Percentiles rank a stretch among this genome's conserved stretches.
phyloP scores from a whole-genome alignment of 2,888 invertebrate species.

The Drosophila pullipes region DNA sequence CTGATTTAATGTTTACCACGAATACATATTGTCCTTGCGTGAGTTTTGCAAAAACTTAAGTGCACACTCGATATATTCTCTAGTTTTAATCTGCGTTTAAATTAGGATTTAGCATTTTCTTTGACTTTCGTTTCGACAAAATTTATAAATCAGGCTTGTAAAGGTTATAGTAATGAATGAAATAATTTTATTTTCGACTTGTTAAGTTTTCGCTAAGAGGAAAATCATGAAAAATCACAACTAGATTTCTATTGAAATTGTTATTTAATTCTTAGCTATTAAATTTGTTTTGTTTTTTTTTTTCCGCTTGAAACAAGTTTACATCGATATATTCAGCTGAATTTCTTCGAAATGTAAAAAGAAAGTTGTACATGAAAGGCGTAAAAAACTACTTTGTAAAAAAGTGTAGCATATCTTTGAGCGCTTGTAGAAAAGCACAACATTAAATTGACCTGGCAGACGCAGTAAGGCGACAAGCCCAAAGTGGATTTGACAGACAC shows the following conservation, averaged over 20 bases:
- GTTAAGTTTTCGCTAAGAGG: not conserved
- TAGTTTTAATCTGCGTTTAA: not conserved
- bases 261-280: not conserved
- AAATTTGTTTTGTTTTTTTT: too few relatives aligned
- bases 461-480: constrained; percentile 33
- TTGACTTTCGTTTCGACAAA: not conserved
- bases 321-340: not conserved
- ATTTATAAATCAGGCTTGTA: not conserved
- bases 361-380: constrained; percentile 10
- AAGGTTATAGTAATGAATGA: not conserved
- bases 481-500: constrained; percentile 48
- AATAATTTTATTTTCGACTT: not conserved
- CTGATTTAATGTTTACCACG: not conserved
- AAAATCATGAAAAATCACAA: not conserved
- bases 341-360: constrained; percentile 18
- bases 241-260: not conserved
- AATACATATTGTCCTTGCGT: not conserved
- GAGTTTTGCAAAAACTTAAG: not conserved
- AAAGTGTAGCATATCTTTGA: constrained; percentile 55
- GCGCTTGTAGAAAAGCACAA: constrained; percentile 46
- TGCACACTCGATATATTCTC: not conserved
- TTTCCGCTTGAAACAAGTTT: not conserved
- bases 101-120: not conserved
- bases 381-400: not conserved
- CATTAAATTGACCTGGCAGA: constrained; percentile 52